Percentiles rank a stretch among this genome's conserved stretches.
These are phyloP conservation scores for Apodemus sylvaticus DNA, from an alignment of 2,113 vertebrate genomes.

Conservation along the genomic window DNA sequence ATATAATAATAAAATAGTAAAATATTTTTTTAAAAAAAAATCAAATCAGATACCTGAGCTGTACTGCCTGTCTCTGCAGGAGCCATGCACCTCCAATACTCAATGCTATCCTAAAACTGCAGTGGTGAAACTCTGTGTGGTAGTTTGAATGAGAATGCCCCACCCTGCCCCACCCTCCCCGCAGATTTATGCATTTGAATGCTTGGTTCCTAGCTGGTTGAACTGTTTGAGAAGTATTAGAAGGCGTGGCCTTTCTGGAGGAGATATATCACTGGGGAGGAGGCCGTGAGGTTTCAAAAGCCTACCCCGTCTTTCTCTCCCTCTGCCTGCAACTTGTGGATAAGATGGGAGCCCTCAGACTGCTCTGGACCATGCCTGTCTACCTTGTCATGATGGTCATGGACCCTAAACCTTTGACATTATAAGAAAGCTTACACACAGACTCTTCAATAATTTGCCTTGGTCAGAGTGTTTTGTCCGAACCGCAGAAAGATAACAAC, in stretches of 20 bases:
- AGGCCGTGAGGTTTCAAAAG: not conserved
- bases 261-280: not conserved
- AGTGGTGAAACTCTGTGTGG: not conserved
- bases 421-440: too few species aligned
- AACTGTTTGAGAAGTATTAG: not conserved
- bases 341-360: not conserved
- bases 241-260: not conserved
- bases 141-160: not conserved
- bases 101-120: not conserved
- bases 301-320: not conserved
- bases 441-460: not conserved
- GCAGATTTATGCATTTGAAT: not conserved
- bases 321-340: not conserved
- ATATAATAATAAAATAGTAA: too few species aligned
- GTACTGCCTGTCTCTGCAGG: not conserved
- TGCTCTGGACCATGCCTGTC: not conserved
- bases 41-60: not conserved
- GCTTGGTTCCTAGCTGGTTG: not conserved
- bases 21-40: not conserved
- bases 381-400: not conserved
- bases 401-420: not conserved
- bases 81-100: not conserved
- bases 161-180: too few species aligned
- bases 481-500: not conserved
- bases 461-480: too few species aligned